These are phyloP conservation scores for Yasuhikotakia modesta DNA, from an alignment of 2,797 vertebrate genomes.

Conservation along the genomic window DNA sequence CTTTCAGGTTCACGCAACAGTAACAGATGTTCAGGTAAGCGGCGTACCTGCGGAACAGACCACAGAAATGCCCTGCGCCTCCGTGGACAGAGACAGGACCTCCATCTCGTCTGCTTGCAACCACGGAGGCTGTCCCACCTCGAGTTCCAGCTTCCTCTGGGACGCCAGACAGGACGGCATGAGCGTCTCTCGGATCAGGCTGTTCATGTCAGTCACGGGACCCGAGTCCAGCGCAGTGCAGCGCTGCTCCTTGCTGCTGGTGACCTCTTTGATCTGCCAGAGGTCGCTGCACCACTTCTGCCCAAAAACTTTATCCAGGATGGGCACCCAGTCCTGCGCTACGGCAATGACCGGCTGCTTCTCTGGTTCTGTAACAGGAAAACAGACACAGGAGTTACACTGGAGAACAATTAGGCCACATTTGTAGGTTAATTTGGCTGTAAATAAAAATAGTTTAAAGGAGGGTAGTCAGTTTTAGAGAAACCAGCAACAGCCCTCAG, in stretches of 20 bases:
- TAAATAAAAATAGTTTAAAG: too few species aligned
- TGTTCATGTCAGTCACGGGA: constrained; percentile 40
- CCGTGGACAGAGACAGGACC: constrained; percentile 63
- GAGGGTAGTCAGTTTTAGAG: too few species aligned
- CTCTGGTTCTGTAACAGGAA: constrained; percentile 52
- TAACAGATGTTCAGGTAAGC: not conserved
- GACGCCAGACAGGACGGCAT: constrained; percentile 67
- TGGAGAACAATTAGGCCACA: too few species aligned
- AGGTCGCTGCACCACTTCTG: constrained; percentile 78
- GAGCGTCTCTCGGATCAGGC: constrained; percentile 56
- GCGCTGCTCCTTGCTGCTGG: constrained; percentile 1
- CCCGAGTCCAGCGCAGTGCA: constrained; percentile 12
- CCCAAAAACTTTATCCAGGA: constrained; percentile 80
- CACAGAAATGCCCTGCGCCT: constrained; percentile 40
- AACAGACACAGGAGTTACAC: not conserved
- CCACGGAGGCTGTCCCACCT: constrained; percentile 63
- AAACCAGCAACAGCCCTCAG: too few species aligned
- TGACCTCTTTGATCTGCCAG: constrained; percentile 70
- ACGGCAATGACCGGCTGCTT: constrained; percentile 64
- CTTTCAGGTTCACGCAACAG: not conserved
- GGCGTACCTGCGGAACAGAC: constrained; percentile 63
- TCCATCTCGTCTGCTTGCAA: constrained; percentile 74
- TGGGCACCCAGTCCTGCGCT: constrained; percentile 79
- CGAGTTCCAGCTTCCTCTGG: constrained; percentile 66
- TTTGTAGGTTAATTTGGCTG: too few species aligned